Evolutionary conservation across 2,888 invertebrate genomes (phyloP), one percentile per base, ranked within the genome.

Genomic region (Pyrgus malvae): DNA sequence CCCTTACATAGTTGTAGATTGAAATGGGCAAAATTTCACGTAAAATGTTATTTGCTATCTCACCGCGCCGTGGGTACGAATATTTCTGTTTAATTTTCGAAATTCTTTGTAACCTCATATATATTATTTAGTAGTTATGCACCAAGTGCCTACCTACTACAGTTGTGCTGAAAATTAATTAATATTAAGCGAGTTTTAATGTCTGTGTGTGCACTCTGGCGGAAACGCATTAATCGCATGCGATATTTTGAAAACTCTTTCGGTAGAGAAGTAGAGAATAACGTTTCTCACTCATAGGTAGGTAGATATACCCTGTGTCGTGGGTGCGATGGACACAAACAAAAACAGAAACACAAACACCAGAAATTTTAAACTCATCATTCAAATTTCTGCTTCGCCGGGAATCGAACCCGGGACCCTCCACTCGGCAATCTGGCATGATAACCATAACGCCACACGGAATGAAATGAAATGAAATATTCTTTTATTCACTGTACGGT

Each of bases 11-110:
- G 41, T 41, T 41, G 31, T 33, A 41, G 27, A 40, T 49, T 49
- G 31, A 41, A 49, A 49, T 49, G 41, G 49, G 33, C 27, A 25
- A 35, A 50, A 42, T 50, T 50, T 35, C 31, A 25, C 25, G 35
- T 19, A 33, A 23, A 50, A 50, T 42, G 33, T 35, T 41, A 41
- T 40, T 48, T 29, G 27, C 31, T 41, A 33, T 41, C 41, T 31
- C 49, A 41, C 14, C 29, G 49, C 23, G 16, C 8, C 11, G n/a
- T 25, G 25, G 16, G 35, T 11, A 31, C 14, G 38, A 29, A 31
- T 41, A 41, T 40, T 14, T 11, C 8, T 14, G 29, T 14, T 17
- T 17, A 35, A 35, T 35, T 35, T 35, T 35, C 3, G 2, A n/a
- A 7, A 5, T 35, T 35, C 17, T 35, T 14, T 33, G 33, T 14